These are phyloP conservation scores for Hyposoter didymator DNA, from an alignment of 2,888 invertebrate genomes.

Conservation along the genomic window DNA sequence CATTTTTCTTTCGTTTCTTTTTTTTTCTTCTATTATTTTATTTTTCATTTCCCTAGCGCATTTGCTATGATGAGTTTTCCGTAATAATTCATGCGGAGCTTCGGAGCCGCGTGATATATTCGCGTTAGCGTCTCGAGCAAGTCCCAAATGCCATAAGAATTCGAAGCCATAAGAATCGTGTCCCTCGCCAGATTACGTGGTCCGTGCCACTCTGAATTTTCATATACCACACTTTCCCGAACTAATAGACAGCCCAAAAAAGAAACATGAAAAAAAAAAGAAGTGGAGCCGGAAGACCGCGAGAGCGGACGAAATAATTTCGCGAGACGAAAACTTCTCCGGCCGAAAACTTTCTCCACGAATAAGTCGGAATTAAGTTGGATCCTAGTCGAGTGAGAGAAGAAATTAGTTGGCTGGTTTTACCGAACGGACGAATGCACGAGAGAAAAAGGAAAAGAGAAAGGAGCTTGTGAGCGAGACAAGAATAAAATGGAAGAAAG, in stretches of 20 bases:
- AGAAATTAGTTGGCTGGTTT: slow-evolving; percentile 32
- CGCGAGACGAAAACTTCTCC: neutral
- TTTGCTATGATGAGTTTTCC: slow-evolving; percentile 55
- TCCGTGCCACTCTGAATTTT: slow-evolving; percentile 45
- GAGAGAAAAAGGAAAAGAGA: slow-evolving; percentile 4
- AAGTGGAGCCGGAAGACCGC: neutral
- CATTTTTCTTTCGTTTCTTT: slow-evolving; percentile 67
- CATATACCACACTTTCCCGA: slow-evolving; percentile 9
- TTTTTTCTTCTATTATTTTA: slow-evolving; percentile 40
- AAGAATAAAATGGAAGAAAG: slow-evolving; percentile 33
- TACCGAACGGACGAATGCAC: slow-evolving; percentile 24
- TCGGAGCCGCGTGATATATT: slow-evolving; percentile 45
- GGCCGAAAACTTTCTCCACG: slow-evolving; percentile 31
- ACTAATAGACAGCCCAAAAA: neutral
- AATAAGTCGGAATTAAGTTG: slow-evolving; percentile 47
- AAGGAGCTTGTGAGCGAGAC: slow-evolving; percentile 22
- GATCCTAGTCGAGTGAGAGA: slow-evolving; percentile 39
- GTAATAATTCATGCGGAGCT: slow-evolving; percentile 61
- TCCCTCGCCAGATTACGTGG: slow-evolving; percentile 12
- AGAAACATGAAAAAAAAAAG: slow-evolving; percentile 3
- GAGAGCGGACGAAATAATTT: slow-evolving; percentile 10
- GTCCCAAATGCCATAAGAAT: slow-evolving; percentile 31
- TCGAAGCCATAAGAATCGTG: slow-evolving; percentile 41
- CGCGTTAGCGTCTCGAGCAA: slow-evolving; percentile 15
- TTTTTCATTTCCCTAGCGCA: slow-evolving; percentile 31